Base-by-base conservation (phyloP, 2,888 invertebrate genomes). In the Zeuzera pyrina region DNA sequence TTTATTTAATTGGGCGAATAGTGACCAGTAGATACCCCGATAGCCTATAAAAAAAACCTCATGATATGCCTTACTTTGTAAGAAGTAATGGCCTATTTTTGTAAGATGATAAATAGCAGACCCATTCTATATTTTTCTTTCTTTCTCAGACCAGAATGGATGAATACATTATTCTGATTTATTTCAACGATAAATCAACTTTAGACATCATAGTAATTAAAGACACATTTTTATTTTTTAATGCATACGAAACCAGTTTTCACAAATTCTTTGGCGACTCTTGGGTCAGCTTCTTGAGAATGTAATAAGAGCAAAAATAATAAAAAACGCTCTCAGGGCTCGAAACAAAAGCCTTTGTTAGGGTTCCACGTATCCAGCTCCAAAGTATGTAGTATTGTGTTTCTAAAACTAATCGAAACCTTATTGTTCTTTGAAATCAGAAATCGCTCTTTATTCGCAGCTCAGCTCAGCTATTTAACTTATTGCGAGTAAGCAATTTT, bases 271-370 rank as follows among this genome's bases (percentile, higher is more conserved):
- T 36, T 61, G 52, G 52, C 58, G 65, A 59, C 60, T 64, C 57
- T 53, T 54, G 58, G 74, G 70, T 73, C 77, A 77, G 69, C 25
- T 12, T 7, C 22, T 62, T 47, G 49, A 57, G 77, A 77, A 79
- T 78, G 79, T 70, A 78, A 74, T 52, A 73, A 62, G 58, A 72
- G 59, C 63, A 74, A 78, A 71, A 66, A 39, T 50, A 48, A 54
- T 57, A 61, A 59, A 67, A 71, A 63, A 57, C 56, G 55, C 60
- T 54, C 53, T 50, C 43, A 60, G 51, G 53, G 62, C 43, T 41
- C 49, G 46, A 72, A 76, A 81, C 81, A 81, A 81, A 78, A 74
- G 76, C 60, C 76, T 79, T 79, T 81, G 79, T 79, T 79, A 57
- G 60, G 63, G 64, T 81, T 81, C 79, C 74, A 70, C 57, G 81